A percentile compares a stretch with the other conserved stretches of the same genome.
phyloP scores from a whole-genome alignment of 2,797 vertebrate genomes.

The Poeciliopsis gracilis region DNA sequence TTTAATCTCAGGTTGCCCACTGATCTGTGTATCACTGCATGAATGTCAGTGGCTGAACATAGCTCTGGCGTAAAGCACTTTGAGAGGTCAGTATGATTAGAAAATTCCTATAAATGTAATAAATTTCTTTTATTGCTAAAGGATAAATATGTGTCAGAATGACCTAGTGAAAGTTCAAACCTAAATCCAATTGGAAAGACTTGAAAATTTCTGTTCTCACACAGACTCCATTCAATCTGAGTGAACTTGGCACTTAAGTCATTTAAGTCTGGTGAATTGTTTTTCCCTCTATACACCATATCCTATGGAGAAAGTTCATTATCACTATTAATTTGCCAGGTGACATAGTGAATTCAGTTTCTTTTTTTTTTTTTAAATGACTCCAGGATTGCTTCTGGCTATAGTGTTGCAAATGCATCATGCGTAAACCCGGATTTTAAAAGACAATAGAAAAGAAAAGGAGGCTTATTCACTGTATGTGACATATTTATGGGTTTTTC shows the following conservation, averaged over 20 bases:
- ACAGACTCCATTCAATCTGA: not conserved
- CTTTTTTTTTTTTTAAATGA: too few species aligned
- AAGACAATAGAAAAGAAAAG: not conserved
- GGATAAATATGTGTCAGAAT: not conserved
- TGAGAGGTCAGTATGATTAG: not conserved
- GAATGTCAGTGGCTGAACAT: not conserved
- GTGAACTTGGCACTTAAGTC: not conserved
- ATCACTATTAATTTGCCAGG: not conserved
- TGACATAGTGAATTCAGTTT: not conserved
- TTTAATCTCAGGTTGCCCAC: not conserved
- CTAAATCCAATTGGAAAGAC: not conserved
- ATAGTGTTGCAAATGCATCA: not conserved
- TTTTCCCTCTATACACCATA: not conserved
- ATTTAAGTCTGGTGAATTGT: not conserved
- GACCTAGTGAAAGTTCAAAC: not conserved
- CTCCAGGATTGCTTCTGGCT: not conserved
- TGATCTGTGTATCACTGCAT: not conserved
- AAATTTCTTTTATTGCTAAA: not conserved
- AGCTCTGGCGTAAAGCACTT: not conserved
- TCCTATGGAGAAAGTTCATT: not conserved
- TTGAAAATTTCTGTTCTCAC: not conserved
- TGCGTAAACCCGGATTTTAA: not conserved
- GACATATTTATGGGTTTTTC: constrained; percentile 8
- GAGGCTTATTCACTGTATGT: constrained; percentile 9
- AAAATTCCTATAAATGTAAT: not conserved